Percentiles rank a stretch among this genome's conserved stretches.
Conservation (phyloP, 2,888 invertebrate genomes). For the Eilema depressum region DNA sequence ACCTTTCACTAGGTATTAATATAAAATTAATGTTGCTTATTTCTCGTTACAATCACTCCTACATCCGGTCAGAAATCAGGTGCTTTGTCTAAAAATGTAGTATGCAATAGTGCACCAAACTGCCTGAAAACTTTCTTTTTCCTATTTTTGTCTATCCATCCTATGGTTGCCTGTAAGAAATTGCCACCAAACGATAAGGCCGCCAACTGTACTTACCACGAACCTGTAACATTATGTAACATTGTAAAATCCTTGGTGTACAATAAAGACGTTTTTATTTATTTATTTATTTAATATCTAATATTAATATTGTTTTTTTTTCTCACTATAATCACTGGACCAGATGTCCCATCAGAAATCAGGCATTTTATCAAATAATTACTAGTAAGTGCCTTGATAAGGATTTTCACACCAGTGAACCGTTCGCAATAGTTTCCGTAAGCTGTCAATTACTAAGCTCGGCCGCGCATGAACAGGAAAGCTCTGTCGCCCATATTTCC, state of each 20-base stretch:
- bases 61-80: neutral
- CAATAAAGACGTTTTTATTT: too few relatives aligned
- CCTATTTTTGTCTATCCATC: too few relatives aligned
- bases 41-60: neutral
- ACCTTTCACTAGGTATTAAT: too few relatives aligned
- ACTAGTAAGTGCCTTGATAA: constrained; percentile 27
- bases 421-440: constrained; percentile 48
- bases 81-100: neutral
- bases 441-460: constrained; percentile 49
- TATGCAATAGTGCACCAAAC: too few relatives aligned
- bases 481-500: constrained; percentile 28
- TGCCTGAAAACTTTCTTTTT: too few relatives aligned
- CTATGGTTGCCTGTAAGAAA: too few relatives aligned
- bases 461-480: constrained; percentile 24
- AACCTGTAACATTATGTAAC: too few relatives aligned
- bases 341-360: neutral
- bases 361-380: constrained; percentile 12
- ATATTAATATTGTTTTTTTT: neutral
- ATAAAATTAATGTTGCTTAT: neutral
- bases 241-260: too few relatives aligned
- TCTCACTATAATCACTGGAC: neutral
- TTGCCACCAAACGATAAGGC: too few relatives aligned
- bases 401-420: constrained; percentile 49
- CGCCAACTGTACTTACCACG: too few relatives aligned
- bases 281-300: too few relatives aligned